Evolutionary conservation across 1,140 invertebrate species (phyloP), one percentile per base, ranked within the genome.

Genomic region (Eriocheir sinensis): DNA sequence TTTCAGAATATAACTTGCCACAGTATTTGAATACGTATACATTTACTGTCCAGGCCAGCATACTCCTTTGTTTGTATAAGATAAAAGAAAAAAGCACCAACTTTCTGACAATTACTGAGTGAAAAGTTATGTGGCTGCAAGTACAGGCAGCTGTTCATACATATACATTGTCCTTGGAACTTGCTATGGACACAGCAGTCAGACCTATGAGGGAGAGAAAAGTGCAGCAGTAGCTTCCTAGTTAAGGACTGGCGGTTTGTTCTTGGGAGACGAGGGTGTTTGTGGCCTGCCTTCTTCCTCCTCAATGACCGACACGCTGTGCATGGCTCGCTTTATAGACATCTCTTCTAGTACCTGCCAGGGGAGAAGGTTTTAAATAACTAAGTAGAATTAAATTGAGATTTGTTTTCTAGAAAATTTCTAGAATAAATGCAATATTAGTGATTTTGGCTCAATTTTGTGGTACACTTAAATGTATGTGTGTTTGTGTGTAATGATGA

Each of bases 221-320:
- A n/a, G 1, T 2, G 60, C 21, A n/a, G 60, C 27, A n/a, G 21
- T n/a, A n/a, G n/a, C 60, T 72, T 89, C 27, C 38, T 48, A 89
- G 6, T 17, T 38, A n/a, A 92, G 40, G 15, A 72, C 30, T 1
- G 41, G 30, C 8, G 72, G 34, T 32, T 36, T 30, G n/a, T 80
- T 53, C 92, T 93, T 88, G n/a, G 93, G 93, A n/a, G 89, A 91
- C 32, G 38, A 30, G 17, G 93, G 93, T 15, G 93, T 91, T n/a
- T 48, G 36, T 21, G 88, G 93, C 86, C 91, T 89, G 85, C 91
- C 93, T 40, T 94, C 93, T 34, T 94, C 93, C 38, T 94, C 93
- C 53, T 94, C 88, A 60, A 94, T 94, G 72, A 94, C 89, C 4
- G 93, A 91, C 30, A 94, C 93, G 72, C 93, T 94, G 27, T 81